Evolutionary conservation across 1,140 invertebrate genomes (phyloP), one percentile per base, ranked within the genome.

Genomic region (Scaptomyza graminum): DNA sequence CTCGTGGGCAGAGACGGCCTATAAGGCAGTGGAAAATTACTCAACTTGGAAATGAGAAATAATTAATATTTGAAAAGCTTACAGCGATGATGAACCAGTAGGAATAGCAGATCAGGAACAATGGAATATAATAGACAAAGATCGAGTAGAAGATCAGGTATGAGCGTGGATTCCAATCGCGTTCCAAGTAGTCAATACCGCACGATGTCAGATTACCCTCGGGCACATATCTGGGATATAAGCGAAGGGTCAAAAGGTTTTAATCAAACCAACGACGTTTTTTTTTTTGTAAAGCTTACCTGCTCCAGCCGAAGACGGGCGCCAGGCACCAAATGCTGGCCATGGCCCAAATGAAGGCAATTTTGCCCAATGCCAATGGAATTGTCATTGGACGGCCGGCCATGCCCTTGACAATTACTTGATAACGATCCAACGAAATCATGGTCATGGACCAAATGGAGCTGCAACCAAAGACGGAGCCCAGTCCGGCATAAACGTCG

Each of bases 361-460:
- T 95, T 79, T 95, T 93, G 5, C 95, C 78, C 61, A 96, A 90
- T 39, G 95, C 95, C 74, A 94, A 93, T 47, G 94, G 94, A 77
- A 94, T 94, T 41, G 94, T 95, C 92, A 96, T 91, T 16, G 95
- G 95, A 66, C 93, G 94, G 3, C 94, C 95, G 9, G 94, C 93
- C 76, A 95, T 93, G 78, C 95, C 93, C 89, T 96, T 96, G 31
- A 97, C 96, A 90, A 97, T 97, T 49, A 97, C 96, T 83, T 96
- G 96, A 93, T 97, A 97, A 79, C 97, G 94, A 90, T 97, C 97
- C 68, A 97, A 94, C 46, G 96, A 95, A 70, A 97, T 97, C 93
- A 95, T 94, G 1, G 95, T 95, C 95, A 97, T 96, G 7, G 96
- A 95, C 95, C 96, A 97, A 76, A 97, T 97, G 39, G 96, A 97